Base-by-base conservation (phyloP, 2,888 invertebrate species). In the Plagiodera versicolora region DNA sequence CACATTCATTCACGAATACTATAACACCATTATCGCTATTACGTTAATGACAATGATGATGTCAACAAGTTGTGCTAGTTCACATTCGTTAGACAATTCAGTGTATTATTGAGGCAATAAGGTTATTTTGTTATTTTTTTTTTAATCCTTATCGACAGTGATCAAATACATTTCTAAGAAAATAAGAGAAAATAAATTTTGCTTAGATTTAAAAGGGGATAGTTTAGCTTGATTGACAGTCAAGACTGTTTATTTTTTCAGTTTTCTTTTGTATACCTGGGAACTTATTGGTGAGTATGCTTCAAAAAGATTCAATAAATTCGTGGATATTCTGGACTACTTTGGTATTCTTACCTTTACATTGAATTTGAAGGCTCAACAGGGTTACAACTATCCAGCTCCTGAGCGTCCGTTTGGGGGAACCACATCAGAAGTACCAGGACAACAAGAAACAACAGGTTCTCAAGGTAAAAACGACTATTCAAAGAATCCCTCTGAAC, bases 341-440 rank as follows among this genome's bases (percentile, higher is more conserved):
- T 24, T 24, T 3, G 11, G 4, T 14, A 14, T 14, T 14, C 14
- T 39, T 14, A n/a, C 28, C 14, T 5, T n/a, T 9, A 14, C 39
- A 20, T 5, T 39, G 3, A 45, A 46, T 51, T 39, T 50, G n/a
- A 24, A 87, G 87, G 86, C 84, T 56, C 90, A 91, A 82, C 86
- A 83, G 74, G 91, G 91, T 17, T 92, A 92, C 75, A 86, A 85
- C 66, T 92, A 92, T 79, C 87, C 87, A 65, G 84, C 87, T 63
- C 92, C 91, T 6, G 83, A 83, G 52, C 84, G 85, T 69, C 87
- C 87, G 0, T 83, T 89, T 68, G 10, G 75, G 70, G 67, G 48
- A 61, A 59, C 54, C n/a, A 58, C 62, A 1, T 59, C 59, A n/a
- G 28, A 9, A 10, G 3, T 19, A 45, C 16, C 46, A 28, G 47